Base-by-base conservation (phyloP, 2,113 vertebrate species). In the Apeltes quadracus region DNA sequence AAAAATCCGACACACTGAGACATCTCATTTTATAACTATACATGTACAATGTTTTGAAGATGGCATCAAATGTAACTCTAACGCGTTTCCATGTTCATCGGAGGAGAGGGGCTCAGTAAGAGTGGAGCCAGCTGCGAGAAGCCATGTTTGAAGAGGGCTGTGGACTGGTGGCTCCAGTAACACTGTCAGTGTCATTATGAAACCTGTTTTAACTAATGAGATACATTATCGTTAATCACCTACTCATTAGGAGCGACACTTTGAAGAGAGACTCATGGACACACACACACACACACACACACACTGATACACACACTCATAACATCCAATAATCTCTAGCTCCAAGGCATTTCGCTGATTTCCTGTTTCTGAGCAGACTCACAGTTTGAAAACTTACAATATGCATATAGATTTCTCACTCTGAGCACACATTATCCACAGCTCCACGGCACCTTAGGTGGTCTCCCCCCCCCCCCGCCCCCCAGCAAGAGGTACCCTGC, bases 181-280 rank as follows among this genome's bases (percentile, higher is more conserved):
- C 74, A 53, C 66, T 55, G n/a, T n/a, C 72, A 22, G 65, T 75
- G 72, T 84, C 78, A 78, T 83, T 54, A 83, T 72, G 77, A 89
- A 87, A 85, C 84, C 84, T 83, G 78, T 90, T 84, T 85, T 86
- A 90, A 89, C 78, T 91, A 90, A 91, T 90, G 84, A 90, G 70
- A 83, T 59, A 84, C 87, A 90, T 90, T 90, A 89, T 86, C 36
- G 75, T 90, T 89, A 89, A 91, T 91, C 89, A 88, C 81, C 85
- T 82, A 11, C 84, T 90, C 89, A 84, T 92, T 90, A 87, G 75
- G 58, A 70, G 56, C 16, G 85, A 84, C 80, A 72, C 32, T 56
- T 71, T 79, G 75, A 78, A 83, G 80, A 84, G 76, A 82, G 78
- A 79, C 32, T 48, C 59, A 23, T 72, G 16, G 15, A 78, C 70